Conservation (phyloP, 2,113 vertebrate species). For the Eptatretus burgeri region DNA sequence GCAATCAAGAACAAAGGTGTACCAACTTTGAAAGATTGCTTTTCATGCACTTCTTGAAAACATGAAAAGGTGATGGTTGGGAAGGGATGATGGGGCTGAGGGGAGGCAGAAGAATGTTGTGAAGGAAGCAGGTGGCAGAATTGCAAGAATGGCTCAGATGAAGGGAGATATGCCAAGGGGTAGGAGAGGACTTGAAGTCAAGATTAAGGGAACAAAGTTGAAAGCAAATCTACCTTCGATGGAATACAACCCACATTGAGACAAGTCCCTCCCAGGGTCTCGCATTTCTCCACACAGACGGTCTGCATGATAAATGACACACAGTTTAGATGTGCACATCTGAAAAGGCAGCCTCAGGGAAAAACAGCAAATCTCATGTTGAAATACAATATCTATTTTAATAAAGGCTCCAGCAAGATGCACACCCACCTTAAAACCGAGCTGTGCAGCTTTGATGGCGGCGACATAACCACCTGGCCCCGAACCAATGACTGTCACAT, state of each 20-base stretch:
- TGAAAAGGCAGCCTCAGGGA: not conserved
- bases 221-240: slow-evolving; percentile 35
- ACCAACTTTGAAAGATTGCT: too few species aligned
- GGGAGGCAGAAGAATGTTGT: too few species aligned
- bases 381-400: not conserved
- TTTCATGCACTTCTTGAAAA: too few species aligned
- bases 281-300: slow-evolving; percentile 75
- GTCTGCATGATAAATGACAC: slow-evolving; percentile 21
- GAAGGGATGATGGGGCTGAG: too few species aligned
- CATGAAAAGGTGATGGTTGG: too few species aligned
- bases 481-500: slow-evolving; percentile 76
- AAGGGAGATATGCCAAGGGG: too few species aligned
- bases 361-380: not conserved
- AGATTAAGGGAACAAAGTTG: too few species aligned
- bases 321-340: not conserved
- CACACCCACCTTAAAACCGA: slow-evolving; percentile 59
- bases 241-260: slow-evolving; percentile 95
- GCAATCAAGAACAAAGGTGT: too few species aligned
- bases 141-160: too few species aligned
- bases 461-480: slow-evolving; percentile 90
- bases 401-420: not conserved
- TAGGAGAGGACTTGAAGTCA: too few species aligned
- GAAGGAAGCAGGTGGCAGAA: too few species aligned
- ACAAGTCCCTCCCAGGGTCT: slow-evolving; percentile 66
- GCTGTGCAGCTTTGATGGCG: slow-evolving; percentile 85